These are phyloP conservation scores for Syngnathus scovelli DNA, from an alignment of 2,113 vertebrate genomes.

Conservation along the genomic window DNA sequence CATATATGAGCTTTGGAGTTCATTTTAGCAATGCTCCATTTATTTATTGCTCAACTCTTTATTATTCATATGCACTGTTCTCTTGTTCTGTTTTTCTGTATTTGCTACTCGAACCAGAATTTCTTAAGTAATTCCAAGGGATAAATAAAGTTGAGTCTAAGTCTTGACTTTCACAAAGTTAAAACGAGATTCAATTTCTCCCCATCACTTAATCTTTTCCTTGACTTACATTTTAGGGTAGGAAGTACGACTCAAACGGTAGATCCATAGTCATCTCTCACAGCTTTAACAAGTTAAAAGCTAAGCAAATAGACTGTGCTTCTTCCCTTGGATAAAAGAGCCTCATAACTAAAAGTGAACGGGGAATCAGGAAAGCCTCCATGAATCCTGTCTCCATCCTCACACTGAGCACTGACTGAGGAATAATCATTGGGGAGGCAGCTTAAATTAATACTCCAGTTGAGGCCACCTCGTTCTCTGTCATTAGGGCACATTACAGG, in stretches of 20 bases:
- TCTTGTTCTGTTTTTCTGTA: too few relatives aligned
- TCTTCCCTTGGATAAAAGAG: constrained; percentile 48
- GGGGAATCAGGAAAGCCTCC: constrained; percentile 58
- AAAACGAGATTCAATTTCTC: not conserved
- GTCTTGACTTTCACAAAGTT: not conserved
- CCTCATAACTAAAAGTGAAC: constrained; percentile 52
- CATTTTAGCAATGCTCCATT: too few relatives aligned
- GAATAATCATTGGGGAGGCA: constrained; percentile 66
- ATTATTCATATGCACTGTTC: too few relatives aligned
- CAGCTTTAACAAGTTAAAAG: constrained; percentile 56
- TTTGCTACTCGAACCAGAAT: too few relatives aligned
- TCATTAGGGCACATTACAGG: constrained; percentile 73
- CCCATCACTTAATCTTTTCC: not conserved
- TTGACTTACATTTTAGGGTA: constrained; percentile 22
- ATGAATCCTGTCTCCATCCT: constrained; percentile 53
- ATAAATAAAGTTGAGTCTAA: too few relatives aligned
- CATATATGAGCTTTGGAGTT: too few relatives aligned
- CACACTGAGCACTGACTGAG: constrained; percentile 39
- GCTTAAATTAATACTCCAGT: constrained; percentile 70
- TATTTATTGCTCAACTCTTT: too few relatives aligned
- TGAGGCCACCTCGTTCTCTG: constrained; percentile 58
- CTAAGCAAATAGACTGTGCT: constrained; percentile 59
- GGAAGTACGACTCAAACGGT: constrained; percentile 37
- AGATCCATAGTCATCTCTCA: constrained; percentile 28
- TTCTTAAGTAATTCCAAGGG: too few relatives aligned